Percentiles rank a stretch among this genome's conserved stretches.
Evolutionary conservation across 2,888 invertebrate genomes (phyloP).

Genomic region (Meliscaeva auricollis): DNA sequence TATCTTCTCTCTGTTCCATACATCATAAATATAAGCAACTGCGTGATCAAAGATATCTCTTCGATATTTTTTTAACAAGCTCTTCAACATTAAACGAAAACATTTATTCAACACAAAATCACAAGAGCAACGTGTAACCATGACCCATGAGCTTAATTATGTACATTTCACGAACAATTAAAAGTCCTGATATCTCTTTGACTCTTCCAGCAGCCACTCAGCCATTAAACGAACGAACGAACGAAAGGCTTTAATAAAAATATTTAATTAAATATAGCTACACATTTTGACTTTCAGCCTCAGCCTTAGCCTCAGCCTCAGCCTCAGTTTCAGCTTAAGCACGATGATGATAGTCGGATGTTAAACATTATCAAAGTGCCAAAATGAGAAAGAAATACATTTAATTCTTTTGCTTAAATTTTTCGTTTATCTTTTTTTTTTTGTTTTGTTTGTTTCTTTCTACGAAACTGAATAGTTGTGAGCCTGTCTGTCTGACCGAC

Average conservation of each 20-base stretch:
- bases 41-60: not conserved
- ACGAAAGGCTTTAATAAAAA: constrained; percentile 55
- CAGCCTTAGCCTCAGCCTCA: not conserved
- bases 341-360: constrained; percentile 14
- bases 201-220: not conserved
- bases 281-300: constrained; percentile 40
- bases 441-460: not conserved
- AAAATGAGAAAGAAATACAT: constrained; percentile 42
- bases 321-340: not conserved
- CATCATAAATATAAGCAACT: no score
- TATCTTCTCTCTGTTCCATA: no score
- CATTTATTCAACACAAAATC: constrained; percentile 20
- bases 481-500: not conserved
- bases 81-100: constrained; percentile 14
- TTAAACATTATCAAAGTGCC: constrained; percentile 30
- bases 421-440: not conserved
- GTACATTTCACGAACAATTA: constrained; percentile 63
- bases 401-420: constrained; percentile 48
- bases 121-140: constrained; percentile 17
- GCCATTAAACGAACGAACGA: not conserved
- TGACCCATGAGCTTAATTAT: constrained; percentile 50
- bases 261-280: constrained; percentile 68
- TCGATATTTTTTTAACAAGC: constrained; percentile 1
- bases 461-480: not conserved
- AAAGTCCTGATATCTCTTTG: constrained; percentile 57